A percentile compares a stretch with the other conserved stretches of the same genome.
Evolutionary conservation across 2,888 invertebrate genomes (phyloP).

Genomic region (Hipparchia semele): DNA sequence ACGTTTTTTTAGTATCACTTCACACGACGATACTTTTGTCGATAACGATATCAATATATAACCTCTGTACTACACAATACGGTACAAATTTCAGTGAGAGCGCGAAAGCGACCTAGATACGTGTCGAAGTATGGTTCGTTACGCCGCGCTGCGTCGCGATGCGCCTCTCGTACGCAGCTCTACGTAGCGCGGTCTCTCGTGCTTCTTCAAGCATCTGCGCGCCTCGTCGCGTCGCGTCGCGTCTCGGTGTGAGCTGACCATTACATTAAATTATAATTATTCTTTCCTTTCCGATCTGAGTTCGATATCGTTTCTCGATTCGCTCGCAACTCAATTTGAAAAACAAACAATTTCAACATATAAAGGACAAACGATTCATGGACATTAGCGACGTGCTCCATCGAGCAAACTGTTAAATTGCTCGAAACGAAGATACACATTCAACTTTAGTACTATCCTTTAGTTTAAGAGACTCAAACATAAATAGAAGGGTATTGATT

Average conservation of each 20-base stretch:
- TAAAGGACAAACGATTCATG: slow-evolving; percentile 25
- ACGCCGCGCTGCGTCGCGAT: too few relatives aligned
- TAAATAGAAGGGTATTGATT: background rate
- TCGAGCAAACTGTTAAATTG: slow-evolving; percentile 28
- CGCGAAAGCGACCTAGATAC: too few relatives aligned
- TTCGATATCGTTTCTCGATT: slow-evolving; percentile 1
- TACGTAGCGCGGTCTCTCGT: too few relatives aligned
- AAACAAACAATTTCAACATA: slow-evolving; percentile 20
- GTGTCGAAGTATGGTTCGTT: too few relatives aligned
- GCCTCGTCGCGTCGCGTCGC: too few relatives aligned
- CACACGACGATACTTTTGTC: too few relatives aligned
- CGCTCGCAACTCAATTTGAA: slow-evolving; percentile 16
- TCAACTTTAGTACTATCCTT: slow-evolving; percentile 19
- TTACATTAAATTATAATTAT: background rate
- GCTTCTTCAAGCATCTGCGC: too few relatives aligned
- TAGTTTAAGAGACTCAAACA: slow-evolving; percentile 14
- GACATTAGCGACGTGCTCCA: slow-evolving; percentile 21
- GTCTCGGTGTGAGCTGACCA: background rate
- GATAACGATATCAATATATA: too few relatives aligned
- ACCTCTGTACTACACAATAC: too few relatives aligned
- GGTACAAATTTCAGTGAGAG: too few relatives aligned
- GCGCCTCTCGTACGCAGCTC: too few relatives aligned
- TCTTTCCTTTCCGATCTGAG: background rate
- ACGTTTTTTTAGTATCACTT: too few relatives aligned
- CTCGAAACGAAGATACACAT: slow-evolving; percentile 27